Percentiles rank a stretch among this genome's conserved stretches.
phyloP scores from a whole-genome alignment of 2,888 invertebrate species.

The Lymantria monacha region DNA sequence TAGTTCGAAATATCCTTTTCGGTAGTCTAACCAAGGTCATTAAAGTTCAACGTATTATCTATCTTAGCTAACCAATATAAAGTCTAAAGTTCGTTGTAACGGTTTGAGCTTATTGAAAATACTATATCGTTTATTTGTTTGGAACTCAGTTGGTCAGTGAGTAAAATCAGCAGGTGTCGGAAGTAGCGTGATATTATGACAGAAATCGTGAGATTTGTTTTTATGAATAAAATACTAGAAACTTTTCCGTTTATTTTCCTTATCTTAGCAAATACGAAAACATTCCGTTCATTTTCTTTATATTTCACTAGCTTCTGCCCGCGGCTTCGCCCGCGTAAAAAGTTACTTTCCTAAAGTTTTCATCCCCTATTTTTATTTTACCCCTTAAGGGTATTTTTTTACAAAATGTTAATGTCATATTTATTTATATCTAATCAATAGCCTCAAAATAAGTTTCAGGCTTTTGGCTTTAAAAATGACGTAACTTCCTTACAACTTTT shows the following conservation, averaged over 20 bases:
- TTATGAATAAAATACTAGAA: not conserved
- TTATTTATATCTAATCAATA: too few species aligned
- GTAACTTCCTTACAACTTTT: too few species aligned
- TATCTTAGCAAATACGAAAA: too few species aligned
- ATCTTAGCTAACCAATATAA: conserved; percentile 1
- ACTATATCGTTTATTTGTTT: not conserved
- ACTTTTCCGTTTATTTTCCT: not conserved
- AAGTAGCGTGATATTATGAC: not conserved
- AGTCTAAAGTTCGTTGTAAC: not conserved
- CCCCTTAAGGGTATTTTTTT: too few species aligned
- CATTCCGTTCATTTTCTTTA: too few species aligned
- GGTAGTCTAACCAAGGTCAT: not conserved
- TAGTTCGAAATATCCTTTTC: conserved; percentile 10
- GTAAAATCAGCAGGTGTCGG: not conserved
- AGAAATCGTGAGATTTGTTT: not conserved
- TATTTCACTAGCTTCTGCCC: too few species aligned
- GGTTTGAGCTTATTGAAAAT: not conserved
- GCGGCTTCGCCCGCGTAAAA: too few species aligned
- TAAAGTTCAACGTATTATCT: conserved; percentile 1
- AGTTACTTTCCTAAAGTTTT: too few species aligned
- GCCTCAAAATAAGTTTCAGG: too few species aligned
- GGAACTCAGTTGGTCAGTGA: not conserved
- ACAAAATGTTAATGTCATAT: too few species aligned
- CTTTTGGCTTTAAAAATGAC: too few species aligned
- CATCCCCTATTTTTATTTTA: too few species aligned